Base-by-base conservation (phyloP, 2,113 vertebrate genomes). In the Brachirus orientalis region DNA sequence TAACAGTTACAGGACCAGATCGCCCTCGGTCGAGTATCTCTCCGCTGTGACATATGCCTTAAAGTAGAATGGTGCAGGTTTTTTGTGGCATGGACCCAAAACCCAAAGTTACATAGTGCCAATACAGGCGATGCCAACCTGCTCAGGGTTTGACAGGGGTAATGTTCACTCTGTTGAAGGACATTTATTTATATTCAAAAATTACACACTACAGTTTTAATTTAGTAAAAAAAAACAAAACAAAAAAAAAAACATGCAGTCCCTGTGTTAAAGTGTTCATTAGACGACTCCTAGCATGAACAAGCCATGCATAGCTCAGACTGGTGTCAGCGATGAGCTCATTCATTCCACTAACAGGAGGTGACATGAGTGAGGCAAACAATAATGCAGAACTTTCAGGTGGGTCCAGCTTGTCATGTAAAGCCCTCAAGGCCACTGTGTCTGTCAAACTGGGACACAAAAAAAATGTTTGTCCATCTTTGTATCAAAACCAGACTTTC, bases 271-370 rank as follows among this genome's bases (percentile, higher is more conserved):
- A 6, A 22, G 51, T 64, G 61, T 63, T 69, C 54, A 64, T 69
- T 57, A 70, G 57, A 63, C 72, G 81, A 52, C 36, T 79, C 70
- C 58, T 50, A 72, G 47, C 75, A 66, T 80, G 66, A 60, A 60
- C 65, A 56, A 65, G 56, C 47, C 59, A 20, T 17, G 72, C 72
- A 59, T 81, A 41, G 51, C 58, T 83, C 80, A 80, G 54, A 53
- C 50, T 76, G 69, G 64, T 82, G 87, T 87, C 85, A 80, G 79
- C 68, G 41, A 83, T 90, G 90, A 90, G 75, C 79, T 92, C 89
- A 90, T 87, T 78, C 74, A 77, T 87, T 88, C 86, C 83, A 66
- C 63, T 71, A 79, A 75, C 79, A 82, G 85, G 75, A 87, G 70
- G 79, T 61, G 86, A 85, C 83, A 89, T 47, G 78, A 85, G 57